Percentiles rank a stretch among this genome's conserved stretches.
These are phyloP conservation scores for Dendrocincla fuliginosa DNA, from an alignment of 2,797 vertebrate genomes.

Conservation along the genomic window DNA sequence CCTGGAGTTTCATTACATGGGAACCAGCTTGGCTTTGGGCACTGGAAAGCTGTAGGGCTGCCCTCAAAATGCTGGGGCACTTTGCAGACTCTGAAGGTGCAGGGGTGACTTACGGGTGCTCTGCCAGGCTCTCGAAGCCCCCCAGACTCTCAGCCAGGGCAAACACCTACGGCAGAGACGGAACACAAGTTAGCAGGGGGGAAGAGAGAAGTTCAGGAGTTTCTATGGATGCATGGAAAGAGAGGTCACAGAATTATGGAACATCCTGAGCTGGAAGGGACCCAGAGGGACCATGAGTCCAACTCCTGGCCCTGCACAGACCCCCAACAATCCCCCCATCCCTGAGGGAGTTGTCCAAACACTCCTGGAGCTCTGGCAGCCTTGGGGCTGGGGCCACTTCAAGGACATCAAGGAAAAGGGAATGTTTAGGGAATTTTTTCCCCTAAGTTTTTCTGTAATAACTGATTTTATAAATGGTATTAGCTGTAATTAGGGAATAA, in stretches of 20 bases:
- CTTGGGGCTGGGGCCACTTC: too few species aligned
- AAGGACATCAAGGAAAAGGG: not conserved
- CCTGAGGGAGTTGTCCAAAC: not conserved
- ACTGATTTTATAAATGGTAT: not conserved
- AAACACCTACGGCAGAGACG: slow-evolving; percentile 80
- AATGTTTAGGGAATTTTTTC: not conserved
- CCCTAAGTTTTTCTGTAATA: not conserved
- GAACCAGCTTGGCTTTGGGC: not conserved
- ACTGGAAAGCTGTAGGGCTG: not conserved
- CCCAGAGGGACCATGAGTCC: not conserved
- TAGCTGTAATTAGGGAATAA: not conserved
- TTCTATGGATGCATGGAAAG: not conserved
- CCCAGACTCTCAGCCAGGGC: slow-evolving; percentile 90
- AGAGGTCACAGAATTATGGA: not conserved
- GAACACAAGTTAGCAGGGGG: not conserved
- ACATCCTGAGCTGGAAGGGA: not conserved
- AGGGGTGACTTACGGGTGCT: slow-evolving; percentile 90
- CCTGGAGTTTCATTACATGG: fast-evolving
- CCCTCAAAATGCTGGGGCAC: not conserved
- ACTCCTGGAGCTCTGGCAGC: not conserved
- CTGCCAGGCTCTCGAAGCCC: slow-evolving; percentile 93
- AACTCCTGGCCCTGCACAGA: not conserved
- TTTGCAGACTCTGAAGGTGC: not conserved
- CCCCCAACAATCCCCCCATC: not conserved
- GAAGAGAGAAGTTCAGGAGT: not conserved